A percentile compares a stretch with the other conserved stretches of the same genome.
These are phyloP conservation scores for Lophotriccus pileatus DNA, from an alignment of 2,797 vertebrate species.

Conservation along the genomic window DNA sequence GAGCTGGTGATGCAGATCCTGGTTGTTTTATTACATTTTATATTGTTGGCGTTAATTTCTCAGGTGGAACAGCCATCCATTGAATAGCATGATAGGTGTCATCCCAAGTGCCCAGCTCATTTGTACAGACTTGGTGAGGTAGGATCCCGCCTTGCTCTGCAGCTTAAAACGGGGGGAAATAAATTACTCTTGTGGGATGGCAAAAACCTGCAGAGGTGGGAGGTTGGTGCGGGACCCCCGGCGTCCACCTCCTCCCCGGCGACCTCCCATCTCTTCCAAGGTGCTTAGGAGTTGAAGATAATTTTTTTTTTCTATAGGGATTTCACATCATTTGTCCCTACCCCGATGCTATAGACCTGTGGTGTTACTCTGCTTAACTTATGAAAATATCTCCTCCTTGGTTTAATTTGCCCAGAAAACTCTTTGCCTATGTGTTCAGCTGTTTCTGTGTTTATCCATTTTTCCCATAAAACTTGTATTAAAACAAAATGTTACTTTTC, in stretches of 20 bases:
- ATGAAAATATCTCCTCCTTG: slow-evolving; percentile 57
- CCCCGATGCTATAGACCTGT: background rate
- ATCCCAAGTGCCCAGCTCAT: background rate
- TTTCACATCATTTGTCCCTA: background rate
- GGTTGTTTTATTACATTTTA: background rate
- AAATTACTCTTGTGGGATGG: background rate
- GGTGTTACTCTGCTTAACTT: slow-evolving; percentile 60
- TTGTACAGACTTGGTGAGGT: background rate
- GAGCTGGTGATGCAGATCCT: background rate
- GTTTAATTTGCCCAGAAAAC: slow-evolving; percentile 62
- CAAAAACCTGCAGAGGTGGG: background rate
- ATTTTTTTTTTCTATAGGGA: background rate
- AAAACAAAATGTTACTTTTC: slow-evolving; percentile 84
- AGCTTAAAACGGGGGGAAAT: background rate
- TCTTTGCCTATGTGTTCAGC: slow-evolving; percentile 46
- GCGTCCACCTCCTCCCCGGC: background rate
- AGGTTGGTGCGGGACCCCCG: background rate
- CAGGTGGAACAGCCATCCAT: background rate
- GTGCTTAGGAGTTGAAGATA: background rate
- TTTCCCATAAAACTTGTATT: slow-evolving; percentile 79
- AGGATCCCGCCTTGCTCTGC: background rate
- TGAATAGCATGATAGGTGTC: background rate
- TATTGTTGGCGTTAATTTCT: background rate
- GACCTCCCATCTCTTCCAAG: slow-evolving; percentile 18
- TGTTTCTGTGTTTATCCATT: slow-evolving; percentile 72